phyloP scores from a whole-genome alignment of 2,797 vertebrate species.

The Premnoplex brunnescens region DNA sequence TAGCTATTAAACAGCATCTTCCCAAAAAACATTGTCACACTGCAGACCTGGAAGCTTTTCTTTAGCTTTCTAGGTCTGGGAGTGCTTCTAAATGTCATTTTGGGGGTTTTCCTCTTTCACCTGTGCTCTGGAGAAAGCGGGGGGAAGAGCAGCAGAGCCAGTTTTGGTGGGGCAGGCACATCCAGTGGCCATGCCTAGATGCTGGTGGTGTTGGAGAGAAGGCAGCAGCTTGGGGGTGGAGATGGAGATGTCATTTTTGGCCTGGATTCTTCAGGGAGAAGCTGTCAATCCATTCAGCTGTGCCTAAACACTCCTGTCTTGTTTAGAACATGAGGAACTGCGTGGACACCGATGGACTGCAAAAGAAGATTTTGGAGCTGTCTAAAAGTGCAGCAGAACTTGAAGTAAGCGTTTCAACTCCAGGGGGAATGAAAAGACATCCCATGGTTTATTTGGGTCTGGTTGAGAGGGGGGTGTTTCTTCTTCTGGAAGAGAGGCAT shows the following conservation, averaged over 20 bases:
- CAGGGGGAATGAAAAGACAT: neutral
- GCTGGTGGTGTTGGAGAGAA: neutral
- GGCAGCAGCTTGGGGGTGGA: conserved; percentile 24
- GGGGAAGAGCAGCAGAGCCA: neutral
- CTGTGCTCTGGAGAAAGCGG: neutral
- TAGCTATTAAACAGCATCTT: neutral
- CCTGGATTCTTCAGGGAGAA: neutral
- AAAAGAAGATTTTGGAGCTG: conserved; percentile 83
- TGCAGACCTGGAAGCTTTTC: neutral
- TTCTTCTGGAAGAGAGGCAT: neutral
- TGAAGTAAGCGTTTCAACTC: conserved; percentile 77
- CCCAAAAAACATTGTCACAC: neutral
- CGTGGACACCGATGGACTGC: conserved; percentile 81
- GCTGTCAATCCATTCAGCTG: conserved; percentile 4
- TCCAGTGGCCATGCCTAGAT: neutral
- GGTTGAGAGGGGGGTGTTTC: neutral
- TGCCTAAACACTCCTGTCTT: neutral
- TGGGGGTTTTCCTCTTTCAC: neutral
- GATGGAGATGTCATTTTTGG: conserved; percentile 1
- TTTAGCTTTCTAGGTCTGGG: neutral
- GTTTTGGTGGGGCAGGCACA: neutral
- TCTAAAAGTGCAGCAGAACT: conserved; percentile 81
- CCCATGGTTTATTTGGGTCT: neutral
- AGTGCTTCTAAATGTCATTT: neutral
- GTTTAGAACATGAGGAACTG: conserved; percentile 83